phyloP scores from a whole-genome alignment of 1,140 invertebrate genomes.

The Melipona quadrifasciata region DNA sequence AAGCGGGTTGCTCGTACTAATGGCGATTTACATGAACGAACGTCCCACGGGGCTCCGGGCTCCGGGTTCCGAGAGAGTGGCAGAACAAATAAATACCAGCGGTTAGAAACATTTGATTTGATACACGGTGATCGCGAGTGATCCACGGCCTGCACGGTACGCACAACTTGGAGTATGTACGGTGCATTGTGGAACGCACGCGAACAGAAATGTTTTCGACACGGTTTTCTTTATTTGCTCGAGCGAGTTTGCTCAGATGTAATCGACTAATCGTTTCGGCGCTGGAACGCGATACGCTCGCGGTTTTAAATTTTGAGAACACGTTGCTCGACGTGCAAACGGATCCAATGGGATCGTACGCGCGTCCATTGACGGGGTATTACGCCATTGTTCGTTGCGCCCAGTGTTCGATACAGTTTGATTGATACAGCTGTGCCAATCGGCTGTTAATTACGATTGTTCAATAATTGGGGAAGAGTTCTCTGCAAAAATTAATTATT shows the following conservation, averaged over 20 bases:
- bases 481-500: too few relatives aligned
- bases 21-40: slow-evolving; percentile 53
- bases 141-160: slow-evolving; percentile 20
- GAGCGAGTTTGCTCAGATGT: background rate
- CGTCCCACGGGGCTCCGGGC: slow-evolving; percentile 50
- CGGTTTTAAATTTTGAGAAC: slow-evolving; percentile 15
- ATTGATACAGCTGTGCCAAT: too few relatives aligned
- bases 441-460: too few relatives aligned
- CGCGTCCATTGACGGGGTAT: slow-evolving; percentile 13
- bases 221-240: background rate
- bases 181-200: slow-evolving; percentile 11
- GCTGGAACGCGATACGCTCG: slow-evolving; percentile 13
- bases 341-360: background rate
- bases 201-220: background rate
- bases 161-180: slow-evolving; percentile 7
- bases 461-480: too few relatives aligned
- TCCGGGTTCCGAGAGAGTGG: slow-evolving; percentile 22
- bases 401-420: too few relatives aligned
- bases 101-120: slow-evolving; percentile 41
- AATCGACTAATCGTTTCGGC: slow-evolving; percentile 13
- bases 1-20: slow-evolving; percentile 32
- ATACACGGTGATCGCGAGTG: slow-evolving; percentile 47
- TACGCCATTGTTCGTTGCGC: background rate
- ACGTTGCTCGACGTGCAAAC: slow-evolving; percentile 10
- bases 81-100: slow-evolving; percentile 48